Evolutionary conservation across 1,140 invertebrate genomes (phyloP).

Genomic region (Gyrodactylus salaris): DNA sequence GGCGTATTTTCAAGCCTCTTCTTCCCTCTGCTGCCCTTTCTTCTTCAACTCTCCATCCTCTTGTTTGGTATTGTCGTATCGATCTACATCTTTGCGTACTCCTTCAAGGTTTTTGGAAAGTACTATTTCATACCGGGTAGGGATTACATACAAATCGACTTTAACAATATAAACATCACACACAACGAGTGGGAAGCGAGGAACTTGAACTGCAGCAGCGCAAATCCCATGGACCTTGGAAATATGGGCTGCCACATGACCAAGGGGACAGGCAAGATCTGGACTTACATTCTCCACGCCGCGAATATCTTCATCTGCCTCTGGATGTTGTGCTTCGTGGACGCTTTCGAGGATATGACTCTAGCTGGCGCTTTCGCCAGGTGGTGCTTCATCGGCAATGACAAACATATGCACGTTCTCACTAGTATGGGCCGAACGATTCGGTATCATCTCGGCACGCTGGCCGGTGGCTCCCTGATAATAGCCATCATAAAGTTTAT

Average conservation of each 20-base stretch:
- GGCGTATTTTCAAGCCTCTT: neutral
- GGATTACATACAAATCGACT: neutral
- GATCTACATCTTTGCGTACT: neutral
- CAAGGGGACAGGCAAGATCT: neutral
- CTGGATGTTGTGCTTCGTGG: neutral
- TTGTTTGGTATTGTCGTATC: neutral
- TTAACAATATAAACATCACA: neutral
- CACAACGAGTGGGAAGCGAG: neutral
- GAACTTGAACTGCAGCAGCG: neutral
- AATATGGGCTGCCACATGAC: neutral
- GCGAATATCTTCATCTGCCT: neutral
- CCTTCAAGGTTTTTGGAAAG: neutral
- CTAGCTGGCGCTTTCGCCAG: neutral
- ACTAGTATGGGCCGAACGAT: neutral
- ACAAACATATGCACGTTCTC: neutral
- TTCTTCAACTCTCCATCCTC: neutral
- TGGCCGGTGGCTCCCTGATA: neutral
- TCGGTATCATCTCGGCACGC: neutral
- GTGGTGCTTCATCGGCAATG: neutral
- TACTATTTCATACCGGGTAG: neutral
- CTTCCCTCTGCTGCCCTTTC: neutral
- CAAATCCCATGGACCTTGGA: neutral
- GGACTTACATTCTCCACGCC: neutral
- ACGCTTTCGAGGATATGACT: neutral
- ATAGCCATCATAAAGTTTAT: neutral